These are phyloP conservation scores for Argynnis bischoffii DNA, from an alignment of 2,888 invertebrate species.

Conservation along the genomic window DNA sequence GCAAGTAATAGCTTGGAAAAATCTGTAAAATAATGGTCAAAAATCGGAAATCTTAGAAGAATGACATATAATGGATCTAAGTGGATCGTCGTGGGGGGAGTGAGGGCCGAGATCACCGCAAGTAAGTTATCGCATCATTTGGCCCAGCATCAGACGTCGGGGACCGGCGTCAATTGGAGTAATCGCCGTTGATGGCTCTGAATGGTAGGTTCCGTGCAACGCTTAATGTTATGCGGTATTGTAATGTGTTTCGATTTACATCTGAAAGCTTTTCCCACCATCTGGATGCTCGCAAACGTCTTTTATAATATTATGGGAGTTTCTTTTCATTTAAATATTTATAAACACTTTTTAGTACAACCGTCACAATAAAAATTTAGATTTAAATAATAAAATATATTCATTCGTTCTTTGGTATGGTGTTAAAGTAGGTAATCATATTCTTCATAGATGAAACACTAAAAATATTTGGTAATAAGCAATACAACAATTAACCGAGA, in stretches of 20 bases:
- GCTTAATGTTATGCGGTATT: conserved; percentile 10
- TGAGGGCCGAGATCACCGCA: not conserved
- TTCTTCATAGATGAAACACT: no score
- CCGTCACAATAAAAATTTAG: no score
- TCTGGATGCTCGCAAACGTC: not conserved
- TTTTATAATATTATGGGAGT: not conserved
- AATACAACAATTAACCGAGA: no score
- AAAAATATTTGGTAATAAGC: no score
- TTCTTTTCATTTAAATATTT: no score
- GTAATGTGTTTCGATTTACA: conserved; percentile 12
- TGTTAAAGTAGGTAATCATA: no score
- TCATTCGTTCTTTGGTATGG: no score
- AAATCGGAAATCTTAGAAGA: not conserved
- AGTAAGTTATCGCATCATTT: conserved; percentile 3
- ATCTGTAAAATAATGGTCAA: not conserved
- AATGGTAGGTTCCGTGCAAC: not conserved
- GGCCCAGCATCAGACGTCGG: not conserved
- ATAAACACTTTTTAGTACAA: no score
- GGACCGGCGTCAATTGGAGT: not conserved
- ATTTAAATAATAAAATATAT: no score
- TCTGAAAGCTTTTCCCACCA: conserved; percentile 1
- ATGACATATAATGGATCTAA: not conserved
- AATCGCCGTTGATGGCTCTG: not conserved
- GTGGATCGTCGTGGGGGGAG: no score
- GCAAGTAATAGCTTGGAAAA: no score